A percentile compares a stretch with the other conserved stretches of the same genome.
These are phyloP conservation scores for Physella acuta DNA, from an alignment of 1,140 invertebrate genomes.

Conservation along the genomic window DNA sequence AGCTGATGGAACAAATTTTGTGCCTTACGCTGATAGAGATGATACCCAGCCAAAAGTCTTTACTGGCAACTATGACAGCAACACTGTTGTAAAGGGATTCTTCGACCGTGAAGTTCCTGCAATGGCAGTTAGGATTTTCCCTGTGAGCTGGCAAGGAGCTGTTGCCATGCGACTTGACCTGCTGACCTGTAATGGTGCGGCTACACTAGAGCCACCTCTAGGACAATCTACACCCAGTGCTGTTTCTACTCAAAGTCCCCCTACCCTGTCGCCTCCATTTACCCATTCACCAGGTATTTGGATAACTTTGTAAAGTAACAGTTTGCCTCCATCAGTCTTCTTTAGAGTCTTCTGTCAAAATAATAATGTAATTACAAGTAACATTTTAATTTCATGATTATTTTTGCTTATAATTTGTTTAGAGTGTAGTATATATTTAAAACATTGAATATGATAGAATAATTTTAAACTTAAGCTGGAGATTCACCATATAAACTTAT, in stretches of 20 bases:
- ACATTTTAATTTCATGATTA: too few relatives aligned
- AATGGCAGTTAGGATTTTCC: constrained; percentile 39
- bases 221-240: not conserved
- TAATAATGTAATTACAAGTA: too few relatives aligned
- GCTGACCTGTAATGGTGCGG: constrained; percentile 13
- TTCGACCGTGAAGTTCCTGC: constrained; percentile 38
- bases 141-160: constrained; percentile 39
- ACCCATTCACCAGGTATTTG: not conserved
- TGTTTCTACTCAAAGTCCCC: not conserved
- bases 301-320: too few relatives aligned
- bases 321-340: too few relatives aligned
- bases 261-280: not conserved
- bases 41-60: constrained; percentile 32
- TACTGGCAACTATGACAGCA: constrained; percentile 40
- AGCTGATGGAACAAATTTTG: constrained; percentile 43
- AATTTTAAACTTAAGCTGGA: too few relatives aligned
- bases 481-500: too few relatives aligned
- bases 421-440: too few relatives aligned
- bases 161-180: constrained; percentile 42
- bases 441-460: too few relatives aligned
- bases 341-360: too few relatives aligned
- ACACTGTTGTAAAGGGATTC: constrained; percentile 30
- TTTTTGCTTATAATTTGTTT: too few relatives aligned
- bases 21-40: constrained; percentile 28
- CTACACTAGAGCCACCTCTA: constrained; percentile 6